Base-by-base conservation (phyloP, 2,888 invertebrate species). In the Itoplectis maculator region DNA sequence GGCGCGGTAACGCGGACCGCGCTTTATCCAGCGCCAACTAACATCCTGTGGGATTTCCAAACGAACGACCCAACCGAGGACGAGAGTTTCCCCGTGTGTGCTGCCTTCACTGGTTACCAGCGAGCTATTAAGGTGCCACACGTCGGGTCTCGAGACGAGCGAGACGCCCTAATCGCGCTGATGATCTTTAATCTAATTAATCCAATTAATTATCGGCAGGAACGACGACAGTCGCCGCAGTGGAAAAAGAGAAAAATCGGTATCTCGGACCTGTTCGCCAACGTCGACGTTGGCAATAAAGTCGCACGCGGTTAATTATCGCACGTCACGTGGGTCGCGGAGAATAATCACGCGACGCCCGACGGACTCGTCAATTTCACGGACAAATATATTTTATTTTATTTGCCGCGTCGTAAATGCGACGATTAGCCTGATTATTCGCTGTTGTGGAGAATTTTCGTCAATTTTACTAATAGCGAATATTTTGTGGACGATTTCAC, bases 1-100 rank as follows among this genome's bases (percentile, higher is more conserved):
- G 92, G 92, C 87, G 92, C 91, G 92, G 92, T 90, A 89, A 56
- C 78, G 47, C 65, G 68, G 70, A 70, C 73, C 79, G 73, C 72
- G 77, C 61, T 81, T 81, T 63, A 78, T 69, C 73, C 49, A 13
- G 18, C 47, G 7, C 13, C 6, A 49, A 42, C 45, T 13, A 63
- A 74, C 56, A 79, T 82, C 79, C 82, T 75, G 70, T 70, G 82
- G 79, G 79, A 82, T 79, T 82, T 79, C 70, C 56, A 74, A 78
- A 63, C 47, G 69, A 37, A 74, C n/a, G 63, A 59, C 61, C 40
- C 63, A 69, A 49, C 45, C n/a, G 54, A 15, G 29, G 20, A 72
- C 59, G 37, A 66, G 45, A n/a, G n/a, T n/a, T 76, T 76, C 72
- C 45, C 63, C 49, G 23, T 56, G 59, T 37, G 59, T 35, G 47